phyloP scores from a whole-genome alignment of 2,888 invertebrate species.

The Monochamus alternatus region DNA sequence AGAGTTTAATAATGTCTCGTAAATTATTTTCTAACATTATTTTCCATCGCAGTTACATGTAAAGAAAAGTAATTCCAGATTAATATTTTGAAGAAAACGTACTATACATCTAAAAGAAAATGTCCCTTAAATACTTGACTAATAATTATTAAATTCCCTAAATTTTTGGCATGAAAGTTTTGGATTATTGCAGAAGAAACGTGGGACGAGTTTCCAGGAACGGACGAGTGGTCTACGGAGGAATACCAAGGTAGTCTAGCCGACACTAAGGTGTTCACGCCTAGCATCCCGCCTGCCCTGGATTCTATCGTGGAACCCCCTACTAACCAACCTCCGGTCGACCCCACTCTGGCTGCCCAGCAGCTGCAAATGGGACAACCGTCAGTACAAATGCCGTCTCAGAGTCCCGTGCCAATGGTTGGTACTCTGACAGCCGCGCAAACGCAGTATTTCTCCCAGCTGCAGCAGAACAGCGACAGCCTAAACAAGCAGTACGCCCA shows the following conservation, averaged over 20 bases:
- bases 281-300: constrained; percentile 73
- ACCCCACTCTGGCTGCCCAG: constrained; percentile 43
- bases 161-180: no score
- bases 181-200: constrained; percentile 46
- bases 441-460: constrained; percentile 75
- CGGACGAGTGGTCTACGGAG: constrained; percentile 80
- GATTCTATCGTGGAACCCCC: constrained; percentile 48
- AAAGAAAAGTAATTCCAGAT: no score
- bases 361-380: constrained; percentile 52
- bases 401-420: constrained; percentile 65
- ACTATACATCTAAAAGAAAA: no score
- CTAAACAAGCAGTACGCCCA: constrained; percentile 61
- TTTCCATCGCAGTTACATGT: no score
- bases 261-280: constrained; percentile 94
- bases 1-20: no score
- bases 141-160: no score
- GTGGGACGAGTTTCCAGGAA: constrained; percentile 79
- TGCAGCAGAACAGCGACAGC: constrained; percentile 72
- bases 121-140: no score
- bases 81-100: no score
- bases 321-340: constrained; percentile 46
- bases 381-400: constrained; percentile 55
- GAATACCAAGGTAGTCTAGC: constrained; percentile 96
- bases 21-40: no score
- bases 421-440: constrained; percentile 74